Conservation (phyloP, 2,113 vertebrate genomes). For the Aptenodytes forsteri region DNA sequence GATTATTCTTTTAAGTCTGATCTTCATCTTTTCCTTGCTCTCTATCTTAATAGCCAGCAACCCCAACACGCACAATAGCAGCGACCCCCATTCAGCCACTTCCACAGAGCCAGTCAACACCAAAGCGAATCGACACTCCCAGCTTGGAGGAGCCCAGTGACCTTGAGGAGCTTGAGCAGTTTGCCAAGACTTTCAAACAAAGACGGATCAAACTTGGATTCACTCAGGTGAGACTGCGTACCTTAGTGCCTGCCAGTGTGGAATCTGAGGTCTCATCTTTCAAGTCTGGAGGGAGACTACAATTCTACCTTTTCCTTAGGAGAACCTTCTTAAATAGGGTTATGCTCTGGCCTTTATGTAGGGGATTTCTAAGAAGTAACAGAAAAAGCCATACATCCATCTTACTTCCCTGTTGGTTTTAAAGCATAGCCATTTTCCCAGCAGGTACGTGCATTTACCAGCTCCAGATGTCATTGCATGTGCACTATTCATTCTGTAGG, state of each 20-base stretch:
- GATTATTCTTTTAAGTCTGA: background rate
- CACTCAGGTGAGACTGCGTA: constrained; percentile 87
- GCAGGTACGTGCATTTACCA: constrained; percentile 46
- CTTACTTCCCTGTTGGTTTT: constrained; percentile 53
- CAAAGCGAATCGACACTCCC: constrained; percentile 96
- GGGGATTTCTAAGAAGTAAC: constrained; percentile 27
- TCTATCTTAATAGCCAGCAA: constrained; percentile 86
- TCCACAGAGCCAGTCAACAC: constrained; percentile 94
- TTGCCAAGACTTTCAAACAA: constrained; percentile 99
- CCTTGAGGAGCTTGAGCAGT: constrained; percentile 98
- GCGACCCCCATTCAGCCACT: constrained; percentile 91
- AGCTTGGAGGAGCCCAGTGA: constrained; percentile 98
- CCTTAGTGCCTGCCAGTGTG: constrained; percentile 29
- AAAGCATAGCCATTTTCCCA: constrained; percentile 53
- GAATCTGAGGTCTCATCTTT: constrained; percentile 35
- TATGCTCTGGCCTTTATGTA: constrained; percentile 30
- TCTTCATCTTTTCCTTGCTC: background rate
- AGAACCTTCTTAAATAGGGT: constrained; percentile 12
- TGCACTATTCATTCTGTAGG: constrained; percentile 29
- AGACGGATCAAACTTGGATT: constrained; percentile 99
- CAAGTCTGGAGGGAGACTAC: constrained; percentile 34
- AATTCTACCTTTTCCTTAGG: constrained; percentile 35
- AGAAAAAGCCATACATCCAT: constrained; percentile 28
- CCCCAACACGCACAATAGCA: constrained; percentile 97
- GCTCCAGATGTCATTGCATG: constrained; percentile 29